Base-by-base conservation (phyloP, 2,797 vertebrate genomes). In the Clarias laeviceps region DNA sequence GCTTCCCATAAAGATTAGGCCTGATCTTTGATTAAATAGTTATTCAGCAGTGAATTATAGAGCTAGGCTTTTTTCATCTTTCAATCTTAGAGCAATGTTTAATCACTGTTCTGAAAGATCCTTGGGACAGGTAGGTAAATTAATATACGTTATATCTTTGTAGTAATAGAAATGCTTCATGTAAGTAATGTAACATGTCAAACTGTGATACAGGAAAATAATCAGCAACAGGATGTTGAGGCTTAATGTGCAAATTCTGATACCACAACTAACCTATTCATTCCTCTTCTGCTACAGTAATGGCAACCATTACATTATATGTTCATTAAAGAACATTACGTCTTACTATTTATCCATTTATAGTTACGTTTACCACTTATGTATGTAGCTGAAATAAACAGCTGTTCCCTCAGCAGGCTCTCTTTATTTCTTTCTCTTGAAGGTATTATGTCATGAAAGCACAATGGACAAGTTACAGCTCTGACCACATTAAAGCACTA, bases 1-100 rank as follows among this genome's bases (percentile, higher is more conserved):
- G 79, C 66, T 76, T 86, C 34, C 27, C 29, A 27, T 66, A 65
- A 62, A 82, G 50, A 85, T 86, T 82, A 68, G 56, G 7, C 24
- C 50, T 76, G 81, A 62, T 86, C 73, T 61, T 77, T 82, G 5
- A 34, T 61, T 59, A 78, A 82, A 77, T 24, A 82, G 77, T 85
- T 50, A 54, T 57, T 81, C 20, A n/a, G 79, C 45, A 24, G 64
- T 57, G 62, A 68, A 76, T 76, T 79, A 45, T 40, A 64, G 56
- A 59, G 9, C 54, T 59, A 59, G 54, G 18, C 18, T 77, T 57
- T 56, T 12, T 77, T 14, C 50, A 32, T 32, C 18, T 37, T 61
- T 61, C 37, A 61, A 61, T 78, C 11, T 61, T 78, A 7, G 12
- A 34, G 7, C 56, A 32, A 61, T n/a, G 27, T 20, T 78, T 78